phyloP scores from a whole-genome alignment of 2,888 invertebrate species.

The Acronicta psi region DNA sequence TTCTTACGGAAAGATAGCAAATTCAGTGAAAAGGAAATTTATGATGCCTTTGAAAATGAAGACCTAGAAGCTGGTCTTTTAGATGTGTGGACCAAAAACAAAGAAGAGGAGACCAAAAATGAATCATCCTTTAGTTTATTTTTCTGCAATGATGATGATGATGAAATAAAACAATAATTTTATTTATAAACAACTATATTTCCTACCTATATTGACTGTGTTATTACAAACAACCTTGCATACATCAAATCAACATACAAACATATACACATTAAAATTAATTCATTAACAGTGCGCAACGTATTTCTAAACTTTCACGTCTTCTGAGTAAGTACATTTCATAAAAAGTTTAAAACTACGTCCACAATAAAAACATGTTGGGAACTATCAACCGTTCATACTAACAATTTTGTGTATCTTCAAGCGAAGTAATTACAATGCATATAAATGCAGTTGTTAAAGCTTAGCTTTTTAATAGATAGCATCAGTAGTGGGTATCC shows the following conservation, averaged over 20 bases:
- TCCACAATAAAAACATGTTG: constrained; percentile 29
- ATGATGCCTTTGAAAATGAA: constrained; percentile 70
- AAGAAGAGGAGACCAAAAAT: constrained; percentile 41
- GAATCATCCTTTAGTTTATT: constrained; percentile 51
- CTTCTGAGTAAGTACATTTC: constrained; percentile 26
- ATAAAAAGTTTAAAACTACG: constrained; percentile 42
- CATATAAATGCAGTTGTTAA: constrained; percentile 51
- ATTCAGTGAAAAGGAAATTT: constrained; percentile 74
- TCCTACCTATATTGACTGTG: constrained; percentile 79
- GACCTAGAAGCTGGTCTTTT: constrained; percentile 74
- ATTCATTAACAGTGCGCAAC: constrained; percentile 65
- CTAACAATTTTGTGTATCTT: constrained; percentile 39
- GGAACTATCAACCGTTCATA: constrained; percentile 54
- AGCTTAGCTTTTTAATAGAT: constrained; percentile 47
- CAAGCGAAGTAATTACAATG: constrained; percentile 45
- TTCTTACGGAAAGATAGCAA: constrained; percentile 45
- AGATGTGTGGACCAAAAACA: constrained; percentile 72
- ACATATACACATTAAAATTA: constrained; percentile 70
- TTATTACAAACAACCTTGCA: constrained; percentile 65
- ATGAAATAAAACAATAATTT: constrained; percentile 66
- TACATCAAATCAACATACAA: constrained; percentile 64
- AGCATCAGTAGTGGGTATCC: constrained; percentile 39
- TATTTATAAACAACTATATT: constrained; percentile 81
- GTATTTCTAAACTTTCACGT: constrained; percentile 53
- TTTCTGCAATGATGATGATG: constrained; percentile 44